Conservation (phyloP, 2,888 invertebrate genomes). For the Meta bourneti region DNA sequence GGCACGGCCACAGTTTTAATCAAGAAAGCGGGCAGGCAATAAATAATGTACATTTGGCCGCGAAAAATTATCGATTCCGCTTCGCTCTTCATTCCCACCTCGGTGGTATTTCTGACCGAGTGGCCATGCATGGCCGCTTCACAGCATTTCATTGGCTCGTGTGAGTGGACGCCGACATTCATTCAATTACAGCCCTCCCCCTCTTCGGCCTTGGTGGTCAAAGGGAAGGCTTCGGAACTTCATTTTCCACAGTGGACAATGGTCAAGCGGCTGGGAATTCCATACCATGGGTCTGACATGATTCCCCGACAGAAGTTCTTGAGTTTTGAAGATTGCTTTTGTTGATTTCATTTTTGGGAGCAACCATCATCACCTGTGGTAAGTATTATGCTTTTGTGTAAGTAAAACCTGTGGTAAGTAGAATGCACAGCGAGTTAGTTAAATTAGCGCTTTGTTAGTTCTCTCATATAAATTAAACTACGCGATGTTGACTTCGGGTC, state of each 20-base stretch:
- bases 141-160: slow-evolving; percentile 42
- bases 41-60: slow-evolving; percentile 59
- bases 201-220: slow-evolving; percentile 21
- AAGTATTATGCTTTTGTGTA: too few relatives aligned
- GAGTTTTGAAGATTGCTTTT: too few relatives aligned
- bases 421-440: too few relatives aligned
- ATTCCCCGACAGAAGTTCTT: too few relatives aligned
- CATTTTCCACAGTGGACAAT: slow-evolving; percentile 3
- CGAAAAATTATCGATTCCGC: slow-evolving; percentile 52
- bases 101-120: slow-evolving; percentile 26
- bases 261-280: not conserved
- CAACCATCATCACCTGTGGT: too few relatives aligned
- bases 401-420: too few relatives aligned
- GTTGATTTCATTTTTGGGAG: too few relatives aligned
- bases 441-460: too few relatives aligned
- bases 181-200: slow-evolving; percentile 33
- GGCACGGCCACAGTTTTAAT: slow-evolving; percentile 19
- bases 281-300: too few relatives aligned
- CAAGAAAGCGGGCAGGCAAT: slow-evolving; percentile 14
- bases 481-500: too few relatives aligned
- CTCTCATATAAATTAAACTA: too few relatives aligned
- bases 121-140: slow-evolving; percentile 11
- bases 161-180: not conserved
- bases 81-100: slow-evolving; percentile 4
- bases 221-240: not conserved